These are phyloP conservation scores for Epinephelus coioides DNA, from an alignment of 2,797 vertebrate genomes.

Conservation along the genomic window DNA sequence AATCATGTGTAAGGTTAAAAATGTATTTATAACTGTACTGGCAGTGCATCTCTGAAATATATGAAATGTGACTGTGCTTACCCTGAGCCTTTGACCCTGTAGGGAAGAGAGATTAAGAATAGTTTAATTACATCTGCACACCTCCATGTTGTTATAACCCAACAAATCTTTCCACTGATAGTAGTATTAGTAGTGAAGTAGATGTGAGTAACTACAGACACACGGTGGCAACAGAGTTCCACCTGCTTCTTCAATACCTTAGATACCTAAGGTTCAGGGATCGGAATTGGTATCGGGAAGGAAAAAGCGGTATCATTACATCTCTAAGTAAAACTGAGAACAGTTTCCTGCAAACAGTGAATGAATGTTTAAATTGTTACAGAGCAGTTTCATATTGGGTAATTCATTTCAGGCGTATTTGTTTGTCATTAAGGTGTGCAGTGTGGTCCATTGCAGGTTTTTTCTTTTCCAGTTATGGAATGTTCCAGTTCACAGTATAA, in stretches of 20 bases:
- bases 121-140: neutral
- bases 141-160: neutral
- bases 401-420: no score
- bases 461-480: no score
- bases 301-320: no score
- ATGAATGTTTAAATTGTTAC: no score
- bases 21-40: neutral
- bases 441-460: no score
- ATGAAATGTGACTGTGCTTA: slow-evolving; percentile 30
- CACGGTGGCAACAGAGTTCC: slow-evolving; percentile 11
- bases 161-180: neutral
- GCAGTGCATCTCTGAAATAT: neutral
- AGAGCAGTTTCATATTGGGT: no score
- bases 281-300: no score
- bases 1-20: neutral
- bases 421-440: no score
- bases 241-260: neutral
- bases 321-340: no score
- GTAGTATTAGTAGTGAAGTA: neutral
- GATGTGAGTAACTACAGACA: neutral
- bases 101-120: slow-evolving; percentile 23
- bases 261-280: no score
- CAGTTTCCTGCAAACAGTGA: no score
- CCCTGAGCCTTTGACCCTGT: slow-evolving; percentile 64
- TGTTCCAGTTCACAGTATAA: no score